Evolutionary conservation across 2,797 vertebrate genomes (phyloP).

Genomic region (Clarias laeviceps): DNA sequence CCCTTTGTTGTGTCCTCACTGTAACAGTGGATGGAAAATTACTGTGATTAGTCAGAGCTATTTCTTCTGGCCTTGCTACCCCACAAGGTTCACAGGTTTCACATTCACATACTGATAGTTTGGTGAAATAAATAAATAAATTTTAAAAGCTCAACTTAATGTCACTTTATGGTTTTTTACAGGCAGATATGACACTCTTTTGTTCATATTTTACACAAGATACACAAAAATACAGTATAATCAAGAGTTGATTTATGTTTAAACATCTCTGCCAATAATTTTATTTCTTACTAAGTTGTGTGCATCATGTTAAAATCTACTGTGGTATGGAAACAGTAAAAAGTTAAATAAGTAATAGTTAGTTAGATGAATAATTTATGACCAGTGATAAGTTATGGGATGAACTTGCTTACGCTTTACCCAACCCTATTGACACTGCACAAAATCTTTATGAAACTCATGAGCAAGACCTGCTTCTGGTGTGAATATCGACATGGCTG

Average conservation of each 20-base stretch:
- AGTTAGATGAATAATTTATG: slow-evolving; percentile 71
- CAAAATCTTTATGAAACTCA: not conserved
- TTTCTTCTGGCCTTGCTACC: slow-evolving; percentile 69
- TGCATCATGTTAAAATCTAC: slow-evolving; percentile 62
- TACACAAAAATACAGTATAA: slow-evolving; percentile 38
- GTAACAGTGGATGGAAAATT: slow-evolving; percentile 77
- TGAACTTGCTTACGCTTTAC: not conserved
- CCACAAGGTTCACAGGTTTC: slow-evolving; percentile 57
- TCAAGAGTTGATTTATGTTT: slow-evolving; percentile 31
- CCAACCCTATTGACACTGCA: no score
- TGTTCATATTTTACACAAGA: not conserved
- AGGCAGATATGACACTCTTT: not conserved
- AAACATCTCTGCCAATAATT: not conserved
- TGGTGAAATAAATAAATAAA: slow-evolving; percentile 3
- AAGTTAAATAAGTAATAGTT: slow-evolving; percentile 30
- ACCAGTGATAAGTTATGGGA: slow-evolving; percentile 40
- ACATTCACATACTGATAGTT: slow-evolving; percentile 44
- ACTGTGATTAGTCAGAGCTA: slow-evolving; percentile 67
- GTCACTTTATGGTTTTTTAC: not conserved
- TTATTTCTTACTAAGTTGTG: slow-evolving; percentile 53
- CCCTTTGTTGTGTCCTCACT: slow-evolving; percentile 70
- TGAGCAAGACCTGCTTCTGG: not conserved
- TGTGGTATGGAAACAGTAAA: slow-evolving; percentile 72
- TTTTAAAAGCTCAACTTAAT: not conserved
- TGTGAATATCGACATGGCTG: not conserved